phyloP scores from a whole-genome alignment of 2,797 vertebrate species.

The Hydrocynus forskahlii region DNA sequence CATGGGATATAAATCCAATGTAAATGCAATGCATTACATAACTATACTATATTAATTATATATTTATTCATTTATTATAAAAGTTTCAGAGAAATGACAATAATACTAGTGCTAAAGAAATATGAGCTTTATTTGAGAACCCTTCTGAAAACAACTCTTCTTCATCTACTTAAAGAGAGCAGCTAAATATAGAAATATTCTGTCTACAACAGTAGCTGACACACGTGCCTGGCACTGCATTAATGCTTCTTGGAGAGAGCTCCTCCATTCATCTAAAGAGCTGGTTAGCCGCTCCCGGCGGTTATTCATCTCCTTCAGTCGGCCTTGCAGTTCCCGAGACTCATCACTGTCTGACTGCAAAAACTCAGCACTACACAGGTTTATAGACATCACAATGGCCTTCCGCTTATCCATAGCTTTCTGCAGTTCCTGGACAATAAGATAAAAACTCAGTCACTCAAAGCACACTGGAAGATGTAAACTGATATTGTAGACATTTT shows the following conservation, averaged over 20 bases:
- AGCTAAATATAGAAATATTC: slow-evolving; percentile 3
- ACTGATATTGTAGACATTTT: neutral
- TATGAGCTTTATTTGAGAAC: neutral
- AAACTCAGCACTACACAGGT: slow-evolving; percentile 93
- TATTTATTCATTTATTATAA: neutral
- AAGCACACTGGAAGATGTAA: neutral
- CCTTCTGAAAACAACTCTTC: neutral
- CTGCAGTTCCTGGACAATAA: slow-evolving; percentile 86
- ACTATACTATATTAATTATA: neutral
- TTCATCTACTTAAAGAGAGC: neutral
- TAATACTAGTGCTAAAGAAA: neutral
- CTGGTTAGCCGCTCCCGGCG: slow-evolving; percentile 86
- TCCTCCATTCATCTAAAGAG: slow-evolving; percentile 90
- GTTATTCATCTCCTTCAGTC: slow-evolving; percentile 89
- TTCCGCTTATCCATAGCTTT: slow-evolving; percentile 92
- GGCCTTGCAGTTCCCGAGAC: slow-evolving; percentile 83
- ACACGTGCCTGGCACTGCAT: slow-evolving; percentile 93
- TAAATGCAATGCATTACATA: neutral
- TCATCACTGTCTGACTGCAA: slow-evolving; percentile 86
- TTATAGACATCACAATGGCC: slow-evolving; percentile 94
- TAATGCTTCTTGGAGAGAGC: slow-evolving; percentile 87
- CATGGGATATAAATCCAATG: no score
- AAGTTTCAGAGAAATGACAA: neutral
- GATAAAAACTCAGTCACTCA: neutral
- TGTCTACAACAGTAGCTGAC: neutral